These are phyloP conservation scores for Phortica variegata DNA, from an alignment of 1,140 invertebrate genomes.

Conservation along the genomic window DNA sequence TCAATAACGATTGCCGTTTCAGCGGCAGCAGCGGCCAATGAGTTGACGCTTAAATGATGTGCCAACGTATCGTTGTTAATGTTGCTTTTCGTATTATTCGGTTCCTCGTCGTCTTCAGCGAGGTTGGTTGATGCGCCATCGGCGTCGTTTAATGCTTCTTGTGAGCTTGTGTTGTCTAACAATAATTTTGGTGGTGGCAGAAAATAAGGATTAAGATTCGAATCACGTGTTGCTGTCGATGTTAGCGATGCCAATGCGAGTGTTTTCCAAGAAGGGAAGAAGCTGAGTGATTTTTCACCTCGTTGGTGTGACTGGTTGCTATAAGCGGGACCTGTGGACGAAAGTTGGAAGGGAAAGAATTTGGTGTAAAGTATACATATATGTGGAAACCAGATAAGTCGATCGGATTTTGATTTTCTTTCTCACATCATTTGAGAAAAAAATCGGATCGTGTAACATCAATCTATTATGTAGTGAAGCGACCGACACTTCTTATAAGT, in stretches of 20 bases:
- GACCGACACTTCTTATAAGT: too few species aligned
- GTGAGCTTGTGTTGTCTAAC: constrained; percentile 28
- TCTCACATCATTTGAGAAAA: too few species aligned
- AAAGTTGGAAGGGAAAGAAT: too few species aligned
- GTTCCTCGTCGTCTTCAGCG: constrained; percentile 6
- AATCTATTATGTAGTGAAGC: too few species aligned
- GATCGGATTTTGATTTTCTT: too few species aligned
- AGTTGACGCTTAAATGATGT: constrained; percentile 28
- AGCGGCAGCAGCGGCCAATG: constrained; percentile 14
- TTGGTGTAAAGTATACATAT: too few species aligned
- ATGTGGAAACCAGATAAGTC: too few species aligned
- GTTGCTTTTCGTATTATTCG: constrained; percentile 33
- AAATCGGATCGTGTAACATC: too few species aligned
- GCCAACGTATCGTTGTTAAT: too few species aligned
- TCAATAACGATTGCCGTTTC: constrained; percentile 26
- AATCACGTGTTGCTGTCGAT: constrained; percentile 20
- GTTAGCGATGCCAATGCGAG: constrained; percentile 44
- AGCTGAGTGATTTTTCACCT: constrained; percentile 40
- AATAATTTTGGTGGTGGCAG: constrained; percentile 39
- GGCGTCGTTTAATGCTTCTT: constrained; percentile 13
- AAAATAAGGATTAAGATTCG: constrained; percentile 34
- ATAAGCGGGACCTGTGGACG: constrained; percentile 11
- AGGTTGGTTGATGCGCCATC: constrained; percentile 2
- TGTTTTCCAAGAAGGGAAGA: constrained; percentile 52
- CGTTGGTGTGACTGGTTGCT: constrained; percentile 22